Evolutionary conservation across 2,888 invertebrate genomes (phyloP), one percentile per base, ranked within the genome.

Genomic region (Synergus laeviventris): DNA sequence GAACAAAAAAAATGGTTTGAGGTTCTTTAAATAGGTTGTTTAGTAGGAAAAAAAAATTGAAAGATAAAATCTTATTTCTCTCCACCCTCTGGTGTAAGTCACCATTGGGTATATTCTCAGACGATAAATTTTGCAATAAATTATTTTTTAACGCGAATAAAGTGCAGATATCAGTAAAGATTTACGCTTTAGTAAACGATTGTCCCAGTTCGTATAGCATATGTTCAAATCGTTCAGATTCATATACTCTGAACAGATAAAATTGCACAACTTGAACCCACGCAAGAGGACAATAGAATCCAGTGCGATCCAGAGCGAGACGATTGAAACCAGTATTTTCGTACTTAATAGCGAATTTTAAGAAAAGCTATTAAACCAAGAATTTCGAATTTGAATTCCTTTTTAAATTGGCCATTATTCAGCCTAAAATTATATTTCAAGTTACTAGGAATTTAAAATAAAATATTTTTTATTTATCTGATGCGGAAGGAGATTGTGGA

Each of bases 241-340:
- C 74, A 64, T 78, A 74, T 74, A 39, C 31, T 60, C 31, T 59
- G 70, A 64, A 45, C 21, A 36, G 60, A 59, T 78, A 64, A 62
- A 38, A 76, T 83, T 82, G 80, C 83, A 82, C 81, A 83, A 83
- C 79, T 81, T 79, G 79, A 82, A 82, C 83, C 76, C 79, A 60
- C 60, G 77, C 79, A 76, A 75, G 74, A 70, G 80, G 83, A 84
- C 84, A 87, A 87, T 87, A 81, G 83, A 85, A 88, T 87, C 86
- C 84, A 81, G 87, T 86, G 77, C 75, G 82, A 87, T 85, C 88
- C 86, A 82, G 87, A 85, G 80, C 78, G 76, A 74, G 81, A 81
- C 84, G 82, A 86, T 85, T 83, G 78, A 78, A 78, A 73, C 74
- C 74, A 59, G 70, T 70, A 70, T 36, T 70, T 70, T 36, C 70